Percentiles rank a stretch among this genome's conserved stretches.
phyloP scores from a whole-genome alignment of 2,113 vertebrate genomes.

The Arenaria interpres region DNA sequence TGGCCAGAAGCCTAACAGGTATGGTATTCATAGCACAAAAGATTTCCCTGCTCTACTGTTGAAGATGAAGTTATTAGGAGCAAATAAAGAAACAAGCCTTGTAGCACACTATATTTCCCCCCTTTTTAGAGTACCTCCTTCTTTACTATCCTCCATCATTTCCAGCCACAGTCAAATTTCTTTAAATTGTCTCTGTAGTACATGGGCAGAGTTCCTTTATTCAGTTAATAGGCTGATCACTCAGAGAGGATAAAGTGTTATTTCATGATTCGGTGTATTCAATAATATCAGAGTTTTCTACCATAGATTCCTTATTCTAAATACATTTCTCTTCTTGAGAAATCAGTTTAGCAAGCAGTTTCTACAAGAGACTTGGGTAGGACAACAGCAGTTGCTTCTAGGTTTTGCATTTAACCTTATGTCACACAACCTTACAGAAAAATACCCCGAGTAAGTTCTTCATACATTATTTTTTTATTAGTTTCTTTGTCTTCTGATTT shows the following conservation, averaged over 20 bases:
- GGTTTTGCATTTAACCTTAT: not conserved
- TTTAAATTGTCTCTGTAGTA: not conserved
- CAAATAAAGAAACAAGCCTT: not conserved
- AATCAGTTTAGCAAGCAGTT: not conserved
- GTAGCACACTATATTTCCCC: not conserved
- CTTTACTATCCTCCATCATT: not conserved
- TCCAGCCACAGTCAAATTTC: not conserved
- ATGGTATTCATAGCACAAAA: not conserved
- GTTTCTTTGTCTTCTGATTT: not conserved
- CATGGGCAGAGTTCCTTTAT: not conserved
- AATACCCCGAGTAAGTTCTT: not conserved
- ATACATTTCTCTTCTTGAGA: not conserved
- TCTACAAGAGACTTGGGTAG: not conserved
- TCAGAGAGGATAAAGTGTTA: not conserved
- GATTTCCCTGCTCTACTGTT: not conserved
- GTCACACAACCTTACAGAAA: not conserved
- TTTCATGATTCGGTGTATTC: not conserved
- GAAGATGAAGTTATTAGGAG: not conserved
- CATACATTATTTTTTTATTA: not conserved
- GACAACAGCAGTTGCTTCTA: not conserved
- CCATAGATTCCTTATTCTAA: not conserved
- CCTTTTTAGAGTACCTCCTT: not conserved
- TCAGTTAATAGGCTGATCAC: not conserved
- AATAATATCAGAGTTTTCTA: not conserved
- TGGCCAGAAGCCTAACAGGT: not conserved